Evolutionary conservation across 2,797 vertebrate genomes (phyloP), one percentile per base, ranked within the genome.

Genomic region (Rhabdomys pumilio): DNA sequence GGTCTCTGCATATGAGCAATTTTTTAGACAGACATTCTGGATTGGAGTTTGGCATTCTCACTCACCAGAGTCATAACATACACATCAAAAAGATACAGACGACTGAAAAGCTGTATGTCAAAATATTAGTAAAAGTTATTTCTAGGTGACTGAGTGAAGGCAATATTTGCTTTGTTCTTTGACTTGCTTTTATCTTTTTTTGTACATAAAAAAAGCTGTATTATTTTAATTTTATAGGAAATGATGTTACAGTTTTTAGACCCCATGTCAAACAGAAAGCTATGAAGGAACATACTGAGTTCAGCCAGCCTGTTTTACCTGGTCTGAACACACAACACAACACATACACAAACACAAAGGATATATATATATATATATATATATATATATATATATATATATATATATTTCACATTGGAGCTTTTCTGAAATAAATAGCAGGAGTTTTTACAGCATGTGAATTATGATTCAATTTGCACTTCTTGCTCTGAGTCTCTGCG

Each of bases 141-240:
- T 95, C 67, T 76, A 47, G 63, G 57, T 88, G 67, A 65, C 79
- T 88, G 72, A 63, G 41, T 72, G 83, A 59, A 89, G n/a, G 59
- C 14, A 82, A 3, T 44, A 20, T 75, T 89, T 12, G 53, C 88
- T 93, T 95, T 86, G 86, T 92, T 92, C 84, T 88, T 77, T 95
- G 61, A 72, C 41, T 72, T 72, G 15, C 67, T 92, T 93, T 84
- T 63, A 44, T 86, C 34, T 92, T 12, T 7, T 50, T 50, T 3
- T 44, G n/a, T 57, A 8, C 61, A 41, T 41, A 80, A 81, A 5
- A 13, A 65, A 80, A 15, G 47, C 55, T 47, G 31, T 89, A 55
- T 86, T 73, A 55, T 85, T 96, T 96, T 81, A 83, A 87, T 87
- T 89, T 96, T 76, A 80, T 15, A 29, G 65, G 29, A 93, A 92